phyloP scores from a whole-genome alignment of 2,113 vertebrate genomes.

The Neopipo cinnamomea region DNA sequence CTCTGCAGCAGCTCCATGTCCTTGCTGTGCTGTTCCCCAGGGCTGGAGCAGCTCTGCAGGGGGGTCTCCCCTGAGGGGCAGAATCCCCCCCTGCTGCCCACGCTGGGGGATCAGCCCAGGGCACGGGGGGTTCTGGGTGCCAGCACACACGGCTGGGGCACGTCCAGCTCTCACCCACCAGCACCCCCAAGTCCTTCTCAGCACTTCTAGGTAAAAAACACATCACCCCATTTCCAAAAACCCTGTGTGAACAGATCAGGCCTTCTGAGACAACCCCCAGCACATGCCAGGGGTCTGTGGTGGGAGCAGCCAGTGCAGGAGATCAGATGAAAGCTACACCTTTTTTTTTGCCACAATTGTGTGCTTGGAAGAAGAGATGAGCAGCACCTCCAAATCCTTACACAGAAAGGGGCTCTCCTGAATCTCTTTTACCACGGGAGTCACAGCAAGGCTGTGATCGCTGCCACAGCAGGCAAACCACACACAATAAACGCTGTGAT shows the following conservation, averaged over 20 bases:
- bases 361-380: neutral
- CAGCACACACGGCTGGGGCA: neutral
- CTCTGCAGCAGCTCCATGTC: neutral
- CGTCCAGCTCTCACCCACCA: neutral
- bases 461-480: neutral
- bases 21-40: neutral
- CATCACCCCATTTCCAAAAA: neutral
- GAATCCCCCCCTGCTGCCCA: neutral
- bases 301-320: neutral
- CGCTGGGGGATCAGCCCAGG: neutral
- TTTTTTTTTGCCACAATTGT: neutral
- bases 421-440: neutral
- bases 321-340: fast-evolving
- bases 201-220: neutral
- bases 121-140: neutral
- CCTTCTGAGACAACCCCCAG: neutral
- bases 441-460: neutral
- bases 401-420: fast-evolving
- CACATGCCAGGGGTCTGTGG: fast-evolving
- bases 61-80: neutral
- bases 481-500: neutral
- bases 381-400: neutral
- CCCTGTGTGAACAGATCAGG: neutral
- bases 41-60: neutral
- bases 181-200: neutral